Evolutionary conservation across 2,888 invertebrate genomes (phyloP), one percentile per base, ranked within the genome.

Genomic region (Ischnura elegans): DNA sequence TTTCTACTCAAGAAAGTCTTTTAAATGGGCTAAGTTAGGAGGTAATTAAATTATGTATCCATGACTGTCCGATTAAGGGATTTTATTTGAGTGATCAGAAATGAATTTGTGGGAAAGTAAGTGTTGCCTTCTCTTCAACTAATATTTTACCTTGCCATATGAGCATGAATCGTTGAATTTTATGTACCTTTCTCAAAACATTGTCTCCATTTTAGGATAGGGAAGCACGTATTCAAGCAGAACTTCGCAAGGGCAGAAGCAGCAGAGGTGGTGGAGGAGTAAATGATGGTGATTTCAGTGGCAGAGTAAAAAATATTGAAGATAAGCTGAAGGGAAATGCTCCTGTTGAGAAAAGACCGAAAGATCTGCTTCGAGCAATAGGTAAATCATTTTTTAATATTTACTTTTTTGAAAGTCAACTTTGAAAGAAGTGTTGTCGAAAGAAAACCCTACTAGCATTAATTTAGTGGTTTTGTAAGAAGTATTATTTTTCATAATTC

Each of bases 361-460:
- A 98, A 96, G 98, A 98, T 96, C 96, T 99, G 94, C 96, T 98
- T 96, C 97, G 98, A 94, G 98, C 98, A 87, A 98, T 99, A 94
- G 98, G 97, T 96, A 95, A 95, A 95, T 94, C 86, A n/a, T 61
- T 86, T 25, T 21, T 61, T 61, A 2, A 51, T n/a, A n/a, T n/a
- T n/a, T n/a, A n/a, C n/a, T n/a, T n/a, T n/a, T n/a, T n/a, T n/a
- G n/a, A n/a, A n/a, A n/a, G n/a, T n/a, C n/a, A n/a, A n/a, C n/a
- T n/a, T n/a, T n/a, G n/a, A n/a, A n/a, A n/a, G n/a, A n/a, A n/a
- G n/a, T n/a, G n/a, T n/a, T n/a, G n/a, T n/a, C n/a, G n/a, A n/a
- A n/a, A n/a, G n/a, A n/a, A n/a, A n/a, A n/a, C n/a, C n/a, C n/a
- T n/a, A n/a, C n/a, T n/a, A n/a, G n/a, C n/a, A n/a, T n/a, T n/a